Evolutionary conservation across 2,888 invertebrate species (phyloP), one percentile per base, ranked within the genome.

Genomic region (Diloba caeruleocephala): DNA sequence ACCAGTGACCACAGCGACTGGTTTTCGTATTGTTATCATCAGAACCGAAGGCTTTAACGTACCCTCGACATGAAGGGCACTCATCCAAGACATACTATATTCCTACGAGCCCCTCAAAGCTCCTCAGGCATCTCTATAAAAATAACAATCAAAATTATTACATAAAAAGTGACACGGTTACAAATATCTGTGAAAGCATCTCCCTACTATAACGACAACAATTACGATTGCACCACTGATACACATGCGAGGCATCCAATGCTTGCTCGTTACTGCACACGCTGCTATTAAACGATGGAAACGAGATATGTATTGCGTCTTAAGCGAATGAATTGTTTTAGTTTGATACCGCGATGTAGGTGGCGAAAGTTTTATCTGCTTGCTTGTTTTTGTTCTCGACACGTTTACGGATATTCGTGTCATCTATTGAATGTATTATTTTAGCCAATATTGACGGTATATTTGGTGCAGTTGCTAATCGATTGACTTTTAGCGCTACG

Each of bases 131-230:
- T 17, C 15, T 15, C 1, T 1, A 32, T 14, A 33, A 37, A 38
- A 48, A 51, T 25, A 48, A 23, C 25, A 37, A 41, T 32, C 8
- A 42, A 45, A 48, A 49, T 7, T 14, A 48, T 63, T 67, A 49
- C 26, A 36, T 48, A 50, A 67, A 62, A 57, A 55, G 23, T 38
- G 52, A 42, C 57, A 71, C 17, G 21, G 25, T 52, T 56, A 32
- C 28, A 38, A 39, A 48, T 25, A 45, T 56, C 49, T 52, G 70
- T 56, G 72, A 71, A 71, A 71, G 70, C 64, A 60, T 45, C 23
- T 15, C 17, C 6, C 14, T 44, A 60, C 61, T 21, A 50, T 17
- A 28, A 26, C 26, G 6, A 10, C n/a, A 31, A 19, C 14, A 25
- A 33, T 7, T 25, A 32, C 9, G 8, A 9, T 7, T 6, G 3